Base-by-base conservation (phyloP, 2,113 vertebrate genomes). In the Sceloporus tristichus region DNA sequence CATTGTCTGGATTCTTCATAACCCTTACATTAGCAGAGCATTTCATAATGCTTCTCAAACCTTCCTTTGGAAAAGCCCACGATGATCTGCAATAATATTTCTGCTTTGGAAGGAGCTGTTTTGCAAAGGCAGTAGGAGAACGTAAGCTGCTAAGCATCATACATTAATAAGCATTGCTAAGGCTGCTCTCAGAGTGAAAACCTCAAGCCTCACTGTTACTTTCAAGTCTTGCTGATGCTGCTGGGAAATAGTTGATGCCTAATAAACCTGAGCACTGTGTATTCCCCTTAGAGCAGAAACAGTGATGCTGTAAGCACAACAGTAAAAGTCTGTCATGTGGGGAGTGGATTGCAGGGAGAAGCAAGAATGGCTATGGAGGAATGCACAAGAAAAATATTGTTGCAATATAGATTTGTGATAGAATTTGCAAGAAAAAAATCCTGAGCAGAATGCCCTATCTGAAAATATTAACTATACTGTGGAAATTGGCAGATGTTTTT, bases 211-310 rank as follows among this genome's bases (percentile, higher is more conserved):
- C 14, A 66, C 27, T 23, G 9, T 73, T 89, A 66, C 38, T 74
- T 27, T 74, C 70, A 40, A 40, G 21, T 34, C 54, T 29, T 80
- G 21, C 77, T 65, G n/a, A 71, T 66, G 66, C 23, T 66, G 73
- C 42, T 66, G 73, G 86, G 79, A 88, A 66, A 82, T 66, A 48
- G 79, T 21, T 87, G 56, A 27, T 53, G 29, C 11, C 86, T 87
- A 82, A 75, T 82, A 82, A 53, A 54, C 13, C 42, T 62, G 68
- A 59, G 79, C 40, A 53, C 38, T 48, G 13, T 9, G 7, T 77
- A 27, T 40, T 82, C 38, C 77, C 71, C 40, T 76, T n/a, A 18
- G 53, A 65, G 59, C 70, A 82, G 38, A 87, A 76, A 54, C 40
- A 76, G 18, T 27, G 34, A 54, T 82, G 6, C 79, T 66, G 71